phyloP scores from a whole-genome alignment of 2,797 vertebrate genomes.

The Sebastes kiyomatsui region DNA sequence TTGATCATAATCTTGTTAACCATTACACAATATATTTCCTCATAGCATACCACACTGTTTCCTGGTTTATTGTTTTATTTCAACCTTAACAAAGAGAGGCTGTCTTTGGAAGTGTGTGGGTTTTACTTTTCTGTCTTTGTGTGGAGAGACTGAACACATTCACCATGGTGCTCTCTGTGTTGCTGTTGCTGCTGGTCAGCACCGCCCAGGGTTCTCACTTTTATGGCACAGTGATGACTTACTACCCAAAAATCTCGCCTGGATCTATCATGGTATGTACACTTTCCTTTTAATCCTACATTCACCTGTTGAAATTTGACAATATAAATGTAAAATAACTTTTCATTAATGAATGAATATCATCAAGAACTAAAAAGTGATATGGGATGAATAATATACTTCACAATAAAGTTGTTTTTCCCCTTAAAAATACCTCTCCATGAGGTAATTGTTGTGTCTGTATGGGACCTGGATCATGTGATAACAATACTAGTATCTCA shows the following conservation, averaged over 20 bases:
- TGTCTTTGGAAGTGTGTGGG: neutral
- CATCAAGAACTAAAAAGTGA: neutral
- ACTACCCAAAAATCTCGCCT: neutral
- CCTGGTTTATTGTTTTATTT: neutral
- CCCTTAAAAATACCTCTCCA: neutral
- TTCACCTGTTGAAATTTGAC: neutral
- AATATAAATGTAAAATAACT: neutral
- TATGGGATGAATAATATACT: neutral
- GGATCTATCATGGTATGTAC: conserved; percentile 32
- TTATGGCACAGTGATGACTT: conserved; percentile 51
- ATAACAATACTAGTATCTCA: no score
- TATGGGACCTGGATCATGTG: neutral
- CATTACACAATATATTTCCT: neutral
- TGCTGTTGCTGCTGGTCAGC: conserved; percentile 32
- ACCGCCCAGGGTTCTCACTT: conserved; percentile 20
- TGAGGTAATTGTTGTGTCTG: neutral
- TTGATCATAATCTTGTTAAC: no score
- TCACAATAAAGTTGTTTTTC: no score
- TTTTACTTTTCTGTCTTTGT: neutral
- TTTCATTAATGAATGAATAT: neutral
- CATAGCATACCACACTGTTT: neutral
- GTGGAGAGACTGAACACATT: neutral
- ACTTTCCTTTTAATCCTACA: neutral
- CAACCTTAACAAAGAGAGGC: neutral
- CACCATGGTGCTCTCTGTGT: conserved; percentile 10